Base-by-base conservation (phyloP, 2,797 vertebrate genomes). In the Cyprinella venusta region DNA sequence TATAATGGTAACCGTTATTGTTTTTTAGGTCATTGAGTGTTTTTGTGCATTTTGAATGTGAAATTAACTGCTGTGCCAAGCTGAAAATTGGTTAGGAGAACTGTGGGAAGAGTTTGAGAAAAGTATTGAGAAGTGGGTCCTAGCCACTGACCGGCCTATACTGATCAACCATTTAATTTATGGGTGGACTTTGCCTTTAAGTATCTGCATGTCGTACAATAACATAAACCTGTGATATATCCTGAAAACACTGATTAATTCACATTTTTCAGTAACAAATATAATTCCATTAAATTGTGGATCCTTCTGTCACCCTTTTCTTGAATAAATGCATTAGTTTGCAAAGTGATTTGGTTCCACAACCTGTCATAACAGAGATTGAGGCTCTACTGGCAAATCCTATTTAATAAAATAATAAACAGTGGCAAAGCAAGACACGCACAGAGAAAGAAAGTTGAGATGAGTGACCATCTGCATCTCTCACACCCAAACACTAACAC, bases 391-490 rank as follows among this genome's bases (percentile, higher is more conserved):
- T 45, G 42, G 48, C 70, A 76, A 72, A 81, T 80, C 65, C 77
- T 64, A 83, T 88, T 85, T 42, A 84, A 90, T 87, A 89, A 69
- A 88, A 89, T 81, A 86, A 84, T 59, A 81, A 84, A 83, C 33
- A 13, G 45, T 75, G 59, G 70, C 69, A 76, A 86, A 82, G 82
- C 54, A 80, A 63, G 75, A 52, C 77, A 38, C n/a, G n/a, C n/a
- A n/a, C 63, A 78, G 78, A 59, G 81, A 82, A 42, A 78, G 67
- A 81, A 24, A 85, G 19, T 15, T 16, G 38, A 40, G 8, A 65
- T 24, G 54, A 65, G 84, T 10, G 36, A 75, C 72, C 74, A 86
- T 87, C 82, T 85, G 82, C 72, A 59, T 86, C 24, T 86, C 74
- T 85, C 81, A 84, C 75, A 80, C 54, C 76, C 81, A 42, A 69